Evolutionary conservation across 2,888 invertebrate genomes (phyloP), one percentile per base, ranked within the genome.

Genomic region (Ceramica pisi): DNA sequence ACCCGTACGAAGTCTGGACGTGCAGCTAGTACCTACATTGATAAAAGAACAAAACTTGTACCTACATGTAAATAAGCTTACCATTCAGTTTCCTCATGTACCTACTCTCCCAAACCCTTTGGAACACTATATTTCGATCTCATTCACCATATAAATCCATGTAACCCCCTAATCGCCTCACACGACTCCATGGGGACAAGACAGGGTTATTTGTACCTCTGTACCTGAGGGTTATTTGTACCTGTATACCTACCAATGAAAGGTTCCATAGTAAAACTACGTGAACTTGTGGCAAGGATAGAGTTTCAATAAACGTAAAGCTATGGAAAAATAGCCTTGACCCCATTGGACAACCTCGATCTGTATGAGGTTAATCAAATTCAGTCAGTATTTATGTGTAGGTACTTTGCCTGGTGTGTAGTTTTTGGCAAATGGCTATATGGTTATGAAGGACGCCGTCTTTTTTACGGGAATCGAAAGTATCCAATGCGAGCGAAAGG

Each of bases 131-230:
- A 81, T 72, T 72, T 67, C 38, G 16, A 68, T 81, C 72, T 63
- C 77, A 81, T 80, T 81, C 72, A 65, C 77, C 67, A 62, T 66
- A 76, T 80, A 79, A 80, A 77, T 80, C 77, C 77, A 46, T 26
- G 51, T 72, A 80, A 72, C 67, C 72, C 79, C 62, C 55, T 62
- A 67, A 57, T 38, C 41, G 50, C 38, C 50, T 41, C 55, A 50
- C 31, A 79, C 62, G 72, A 60, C 62, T 35, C 79, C 51, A 38
- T 8, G 14, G 81, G 67, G 81, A 81, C 46, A n/a, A 10, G 31
- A 77, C 57, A 26, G 31, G 2, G 48, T 59, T 64, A 75, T 66
- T 75, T 63, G 71, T 75, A 60, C 65, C 70, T 66, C 21, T 46
- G 70, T 56, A 56, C 70, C 62, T 50, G 19, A 35, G 23, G 4